Base-by-base conservation (phyloP, 2,797 vertebrate species). In the Xerus rutilus region DNA sequence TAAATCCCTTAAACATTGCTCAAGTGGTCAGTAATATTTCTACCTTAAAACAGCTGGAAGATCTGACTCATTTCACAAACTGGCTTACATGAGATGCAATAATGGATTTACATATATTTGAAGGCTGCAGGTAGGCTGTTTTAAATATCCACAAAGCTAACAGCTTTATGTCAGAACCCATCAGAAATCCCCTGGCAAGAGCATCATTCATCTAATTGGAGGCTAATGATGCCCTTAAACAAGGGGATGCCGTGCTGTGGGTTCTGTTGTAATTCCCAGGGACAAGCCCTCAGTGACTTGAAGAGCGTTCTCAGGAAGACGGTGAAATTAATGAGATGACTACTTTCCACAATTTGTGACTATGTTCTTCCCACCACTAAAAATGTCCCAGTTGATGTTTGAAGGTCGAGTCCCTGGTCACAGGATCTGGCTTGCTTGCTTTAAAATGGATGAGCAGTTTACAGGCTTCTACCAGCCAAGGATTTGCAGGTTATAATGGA, bases 251-350 rank as follows among this genome's bases (percentile, higher is more conserved):
- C 49, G 30, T 45, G 45, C 45, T 14, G 11, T 21, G 78, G 25
- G 82, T 32, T 9, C 1, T 3, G 0, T 49, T 87, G 30, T 15
- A n/a, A 52, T 81, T 78, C 86, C 85, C 79, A 77, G 45, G 69
- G 45, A 87, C 57, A 69, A 88, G 87, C 76, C 69, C 57, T 93
- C 8, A 0, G 43, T 81, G 93, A 76, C 86, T 94, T 9, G 21
- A 59, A 39, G 30, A 20, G 15, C 52, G 65, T 84, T 81, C 88
- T 52, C n/a, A 17, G 64, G 72, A 28, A 49, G 3, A 10, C 7
- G n/a, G 74, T 79, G 39, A 94, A 45, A 77, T 96, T 96, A 95
- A 95, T 0, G 2, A 96, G 94, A 65, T 96, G 94, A 95, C 94
- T 81, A 12, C 89, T 94, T 96, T 95, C 97, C 45, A 65, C 17